A percentile compares a stretch with the other conserved stretches of the same genome.
Evolutionary conservation across 1,140 invertebrate genomes (phyloP).

Genomic region (Drosophila santomea): DNA sequence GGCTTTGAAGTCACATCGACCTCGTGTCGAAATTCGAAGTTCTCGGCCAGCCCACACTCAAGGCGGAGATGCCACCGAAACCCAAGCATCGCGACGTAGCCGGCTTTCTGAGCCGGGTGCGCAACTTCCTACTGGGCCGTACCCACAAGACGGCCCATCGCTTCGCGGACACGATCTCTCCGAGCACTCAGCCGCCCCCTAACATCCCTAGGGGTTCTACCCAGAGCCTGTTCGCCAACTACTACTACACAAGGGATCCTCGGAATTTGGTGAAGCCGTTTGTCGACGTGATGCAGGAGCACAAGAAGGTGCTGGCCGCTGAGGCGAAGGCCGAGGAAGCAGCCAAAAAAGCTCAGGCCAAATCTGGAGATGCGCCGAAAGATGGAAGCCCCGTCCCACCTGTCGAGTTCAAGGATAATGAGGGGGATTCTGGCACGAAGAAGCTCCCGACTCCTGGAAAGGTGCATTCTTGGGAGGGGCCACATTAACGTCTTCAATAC

Average conservation of each 20-base stretch:
- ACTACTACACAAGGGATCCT: constrained; percentile 52
- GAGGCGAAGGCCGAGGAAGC: constrained; percentile 12
- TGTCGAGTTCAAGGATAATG: background rate
- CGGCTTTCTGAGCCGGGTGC: constrained; percentile 45
- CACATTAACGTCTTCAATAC: background rate
- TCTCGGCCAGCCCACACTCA: background rate
- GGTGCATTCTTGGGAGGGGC: constrained; percentile 50
- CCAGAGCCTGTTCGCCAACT: constrained; percentile 14
- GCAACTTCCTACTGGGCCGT: constrained; percentile 64
- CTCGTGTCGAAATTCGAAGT: constrained; percentile 23
- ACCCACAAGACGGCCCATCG: constrained; percentile 42
- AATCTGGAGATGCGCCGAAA: background rate
- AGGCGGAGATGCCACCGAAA: constrained; percentile 27
- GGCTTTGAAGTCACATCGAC: constrained; percentile 14
- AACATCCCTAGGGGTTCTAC: constrained; percentile 7
- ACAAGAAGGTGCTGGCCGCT: constrained; percentile 7
- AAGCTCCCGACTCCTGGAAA: constrained; percentile 41
- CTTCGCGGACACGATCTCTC: constrained; percentile 33
- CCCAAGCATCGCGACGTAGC: constrained; percentile 61
- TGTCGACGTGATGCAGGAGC: constrained; percentile 42
- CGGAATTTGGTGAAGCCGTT: constrained; percentile 26
- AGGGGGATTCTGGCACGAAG: background rate
- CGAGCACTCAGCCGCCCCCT: constrained; percentile 22
- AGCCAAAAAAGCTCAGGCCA: constrained; percentile 2
- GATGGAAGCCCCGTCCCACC: background rate